Evolutionary conservation across 1,140 invertebrate genomes (phyloP), one percentile per base, ranked within the genome.

Genomic region (Sminthurides bifidus): DNA sequence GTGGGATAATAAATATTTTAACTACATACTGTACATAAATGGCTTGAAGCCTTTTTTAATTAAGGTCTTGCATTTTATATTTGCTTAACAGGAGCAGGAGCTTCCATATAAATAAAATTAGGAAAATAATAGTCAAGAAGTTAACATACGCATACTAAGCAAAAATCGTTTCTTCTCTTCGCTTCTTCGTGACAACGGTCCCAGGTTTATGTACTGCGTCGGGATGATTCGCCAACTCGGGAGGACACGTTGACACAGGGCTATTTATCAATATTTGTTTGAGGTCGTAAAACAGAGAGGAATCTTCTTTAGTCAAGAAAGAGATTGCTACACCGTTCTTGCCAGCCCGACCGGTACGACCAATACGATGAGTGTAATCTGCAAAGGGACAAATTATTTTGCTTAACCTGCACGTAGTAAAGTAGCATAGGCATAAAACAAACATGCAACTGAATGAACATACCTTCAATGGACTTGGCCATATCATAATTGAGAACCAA

Each of bases 401-500:
- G 14, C 23, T 46, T 27, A 56, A 12, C 19, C 6, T 27, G 5
- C 15, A 52, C 26, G 19, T 50, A 12, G 4, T 35, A n/a, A 10
- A 35, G 60, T 3, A 41, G 21, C n/a, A n/a, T 35, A 35, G n/a
- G 8, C 33, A 35, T 10, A 35, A 35, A 35, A 35, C 33, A 41
- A 17, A 41, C 23, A 52, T 49, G 19, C 15, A 50, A 54, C 17
- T 59, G 48, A 43, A 29, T 31, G 24, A 43, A 59, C 61, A 63
- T 72, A 83, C 83, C 83, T 80, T 98, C 93, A 69, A 99, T 98
- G 48, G 83, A 83, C 73, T 98, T 98, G 0, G 94, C 92, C 95
- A 99, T 98, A 71, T 99, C 96, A 65, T 98, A 99, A 72, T 99
- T 99, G 63, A 98, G 93, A 57, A 97, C 93, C 73, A 96, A 79